Base-by-base conservation (phyloP, 1,140 invertebrate species). In the Scaptomyza pallida region DNA sequence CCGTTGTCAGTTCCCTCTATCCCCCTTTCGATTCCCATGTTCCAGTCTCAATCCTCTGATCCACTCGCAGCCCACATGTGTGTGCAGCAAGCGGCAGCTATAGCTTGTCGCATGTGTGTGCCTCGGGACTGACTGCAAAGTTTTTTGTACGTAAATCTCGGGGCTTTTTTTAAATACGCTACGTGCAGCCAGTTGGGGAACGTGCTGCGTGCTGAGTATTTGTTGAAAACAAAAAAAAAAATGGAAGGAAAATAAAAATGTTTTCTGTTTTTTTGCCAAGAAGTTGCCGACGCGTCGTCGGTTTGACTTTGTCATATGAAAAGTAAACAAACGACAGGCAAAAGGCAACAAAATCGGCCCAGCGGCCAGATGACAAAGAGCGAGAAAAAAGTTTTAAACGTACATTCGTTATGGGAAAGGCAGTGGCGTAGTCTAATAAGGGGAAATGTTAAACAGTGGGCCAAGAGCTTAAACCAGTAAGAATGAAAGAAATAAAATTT, bases 271-370 rank as follows among this genome's bases (percentile, higher is more conserved):
- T 65, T 65, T 85, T 77, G 72, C 65, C 81, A 85, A 86, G 81
- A 85, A 85, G 69, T 86, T 86, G 80, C 77, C 78, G 77, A 80
- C 51, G 82, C 73, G 64, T 74, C 56, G 82, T 85, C 73, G 78
- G 57, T 85, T 85, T 85, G 82, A 85, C 81, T 85, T 88, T 85
- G 81, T 86, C 81, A 85, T 85, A 81, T 86, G 77, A 85, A 85
- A 86, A 81, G 81, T 85, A 85, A 88, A 86, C 81, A 86, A 85
- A 81, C 81, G 81, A 77, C 82, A 68, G 80, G 68, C 73, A 86
- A 85, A 86, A 86, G 77, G 73, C 81, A 86, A 57, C 69, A 67
- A 81, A 74, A 71, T 65, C 55, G 57, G 68, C 50, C 60, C 70
- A 73, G 52, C 17, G 16, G 17, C 45, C 67, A 43, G 35, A 60